Evolutionary conservation across 2,797 vertebrate species (phyloP).

Genomic region (Loriculus beryllinus): DNA sequence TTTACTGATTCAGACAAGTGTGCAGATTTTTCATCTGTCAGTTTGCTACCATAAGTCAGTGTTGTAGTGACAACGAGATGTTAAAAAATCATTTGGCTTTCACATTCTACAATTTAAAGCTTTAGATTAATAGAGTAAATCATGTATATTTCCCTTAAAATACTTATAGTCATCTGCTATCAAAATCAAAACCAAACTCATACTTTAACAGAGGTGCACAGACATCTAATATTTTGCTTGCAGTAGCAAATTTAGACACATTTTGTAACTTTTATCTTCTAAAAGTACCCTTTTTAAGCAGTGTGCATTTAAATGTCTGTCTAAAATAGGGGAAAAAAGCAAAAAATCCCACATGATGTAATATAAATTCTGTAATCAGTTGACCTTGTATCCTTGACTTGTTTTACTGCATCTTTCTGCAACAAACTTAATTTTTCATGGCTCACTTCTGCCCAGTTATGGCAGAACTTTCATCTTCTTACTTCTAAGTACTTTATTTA

Average conservation of each 20-base stretch:
- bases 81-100: conserved; percentile 43
- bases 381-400: not conserved
- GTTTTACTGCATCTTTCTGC: not conserved
- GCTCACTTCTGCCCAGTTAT: not conserved
- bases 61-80: not conserved
- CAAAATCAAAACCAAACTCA: not conserved
- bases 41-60: conserved; percentile 6
- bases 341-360: accelerated
- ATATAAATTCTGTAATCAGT: not conserved
- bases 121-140: conserved; percentile 5
- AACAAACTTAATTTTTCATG: not conserved
- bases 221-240: not conserved
- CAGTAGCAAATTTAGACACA: not conserved
- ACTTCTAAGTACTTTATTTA: not conserved
- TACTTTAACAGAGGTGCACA: not conserved
- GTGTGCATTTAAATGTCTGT: not conserved
- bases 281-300: not conserved
- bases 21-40: conserved; percentile 23
- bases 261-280: not conserved
- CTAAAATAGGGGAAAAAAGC: accelerated
- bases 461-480: not conserved
- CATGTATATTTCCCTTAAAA: not conserved
- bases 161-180: not conserved
- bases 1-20: not conserved
- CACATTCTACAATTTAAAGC: conserved; percentile 9